These are phyloP conservation scores for Diabrotica balteata DNA, from an alignment of 2,888 invertebrate species.

Conservation along the genomic window DNA sequence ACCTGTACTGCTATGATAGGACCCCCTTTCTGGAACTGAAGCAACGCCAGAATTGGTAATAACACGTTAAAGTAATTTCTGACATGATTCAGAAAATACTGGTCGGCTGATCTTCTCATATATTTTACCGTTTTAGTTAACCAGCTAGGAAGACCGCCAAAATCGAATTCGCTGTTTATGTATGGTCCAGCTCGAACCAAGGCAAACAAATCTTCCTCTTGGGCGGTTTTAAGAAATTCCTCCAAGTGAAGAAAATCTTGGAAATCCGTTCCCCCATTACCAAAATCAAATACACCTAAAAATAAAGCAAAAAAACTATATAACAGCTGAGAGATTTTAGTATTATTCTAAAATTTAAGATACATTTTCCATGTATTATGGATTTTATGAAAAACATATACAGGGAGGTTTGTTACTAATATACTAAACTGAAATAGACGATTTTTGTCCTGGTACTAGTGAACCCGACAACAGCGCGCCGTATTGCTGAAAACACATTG, in stretches of 20 bases:
- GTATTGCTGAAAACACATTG: no score
- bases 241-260: conserved; percentile 62
- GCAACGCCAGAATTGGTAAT: conserved; percentile 61
- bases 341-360: no score
- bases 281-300: conserved; percentile 62
- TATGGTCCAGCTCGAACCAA: conserved; percentile 89
- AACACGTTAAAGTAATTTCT: conserved; percentile 57
- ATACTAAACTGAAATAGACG: no score
- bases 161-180: conserved; percentile 90
- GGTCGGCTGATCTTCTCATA: conserved; percentile 21
- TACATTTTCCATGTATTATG: no score
- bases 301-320: no score
- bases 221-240: conserved; percentile 74
- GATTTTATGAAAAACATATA: no score
- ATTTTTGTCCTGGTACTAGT: no score
- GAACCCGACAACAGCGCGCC: no score
- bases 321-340: no score
- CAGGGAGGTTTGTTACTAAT: no score
- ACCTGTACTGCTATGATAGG: conserved; percentile 87
- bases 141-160: conserved; percentile 56
- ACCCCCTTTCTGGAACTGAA: conserved; percentile 76
- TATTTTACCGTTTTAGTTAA: conserved; percentile 50
- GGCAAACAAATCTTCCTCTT: conserved; percentile 79
- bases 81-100: conserved; percentile 19
- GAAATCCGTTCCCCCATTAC: conserved; percentile 66